Conservation (phyloP, 2,888 invertebrate species). For the Zaprionus lineosus region DNA sequence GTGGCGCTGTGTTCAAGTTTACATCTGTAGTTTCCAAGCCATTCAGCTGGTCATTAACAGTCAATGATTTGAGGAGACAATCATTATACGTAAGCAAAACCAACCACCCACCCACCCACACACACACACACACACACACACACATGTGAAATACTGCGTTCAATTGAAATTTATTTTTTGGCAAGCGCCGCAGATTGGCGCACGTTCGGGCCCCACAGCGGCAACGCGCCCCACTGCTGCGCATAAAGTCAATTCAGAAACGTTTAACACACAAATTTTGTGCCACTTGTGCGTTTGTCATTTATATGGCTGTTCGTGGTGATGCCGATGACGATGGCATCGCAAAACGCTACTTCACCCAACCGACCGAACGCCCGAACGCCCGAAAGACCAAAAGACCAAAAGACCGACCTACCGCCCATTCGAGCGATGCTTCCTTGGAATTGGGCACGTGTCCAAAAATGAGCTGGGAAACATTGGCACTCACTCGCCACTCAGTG, state of each 20-base stretch:
- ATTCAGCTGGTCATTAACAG: no score
- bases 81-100: no score
- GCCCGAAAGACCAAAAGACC: no score
- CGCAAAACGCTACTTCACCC: neutral
- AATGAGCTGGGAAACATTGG: slow-evolving; percentile 40
- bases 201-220: slow-evolving; percentile 64
- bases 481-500: slow-evolving; percentile 5
- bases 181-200: slow-evolving; percentile 75
- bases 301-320: slow-evolving; percentile 28
- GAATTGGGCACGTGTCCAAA: slow-evolving; percentile 76
- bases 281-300: slow-evolving; percentile 63
- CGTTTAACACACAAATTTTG: slow-evolving; percentile 74
- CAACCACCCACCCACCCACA: no score
- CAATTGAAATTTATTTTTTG: slow-evolving; percentile 71
- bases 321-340: neutral
- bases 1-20: neutral
- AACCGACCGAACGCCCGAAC: no score
- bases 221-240: slow-evolving; percentile 35
- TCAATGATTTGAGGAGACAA: no score
- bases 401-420: neutral
- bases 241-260: slow-evolving; percentile 77
- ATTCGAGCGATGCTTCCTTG: slow-evolving; percentile 19
- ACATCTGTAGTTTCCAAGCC: neutral
- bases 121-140: slow-evolving; percentile 6
- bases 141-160: slow-evolving; percentile 1